Evolutionary conservation across 2,113 vertebrate species (phyloP).

Genomic region (Meles meles): DNA sequence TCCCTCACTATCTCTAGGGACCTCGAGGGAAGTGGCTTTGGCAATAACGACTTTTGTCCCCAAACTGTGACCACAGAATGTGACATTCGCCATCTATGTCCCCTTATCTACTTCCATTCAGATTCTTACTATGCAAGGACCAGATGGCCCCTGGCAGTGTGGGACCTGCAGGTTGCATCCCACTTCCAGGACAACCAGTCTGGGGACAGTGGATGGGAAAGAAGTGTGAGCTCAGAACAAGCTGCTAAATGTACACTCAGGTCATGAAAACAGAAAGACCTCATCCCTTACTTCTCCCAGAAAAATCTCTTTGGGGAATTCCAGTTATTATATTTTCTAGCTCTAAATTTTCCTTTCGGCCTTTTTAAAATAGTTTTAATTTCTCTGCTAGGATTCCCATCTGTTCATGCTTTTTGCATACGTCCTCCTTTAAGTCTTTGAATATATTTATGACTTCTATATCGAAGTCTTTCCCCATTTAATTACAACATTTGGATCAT

Average conservation of each 20-base stretch:
- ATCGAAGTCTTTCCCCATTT: not conserved
- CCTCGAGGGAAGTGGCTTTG: not conserved
- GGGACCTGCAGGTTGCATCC: not conserved
- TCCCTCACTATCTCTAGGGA: not conserved
- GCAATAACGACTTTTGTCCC: not conserved
- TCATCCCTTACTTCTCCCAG: constrained; percentile 44
- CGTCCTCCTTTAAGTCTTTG: not conserved
- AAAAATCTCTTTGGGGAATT: constrained; percentile 46
- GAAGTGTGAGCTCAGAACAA: not conserved
- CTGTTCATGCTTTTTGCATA: not conserved
- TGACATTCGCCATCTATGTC: not conserved
- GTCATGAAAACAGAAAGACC: constrained; percentile 3
- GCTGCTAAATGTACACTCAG: not conserved
- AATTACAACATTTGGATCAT: not conserved
- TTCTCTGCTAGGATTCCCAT: not conserved
- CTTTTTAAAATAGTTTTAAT: not conserved
- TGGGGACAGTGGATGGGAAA: not conserved
- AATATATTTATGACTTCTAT: not conserved
- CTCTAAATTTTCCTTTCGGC: not conserved
- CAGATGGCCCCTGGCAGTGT: not conserved
- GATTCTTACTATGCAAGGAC: not conserved
- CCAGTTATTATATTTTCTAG: not conserved
- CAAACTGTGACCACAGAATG: not conserved
- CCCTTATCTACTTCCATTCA: not conserved
- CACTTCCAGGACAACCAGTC: not conserved